Percentiles rank a stretch among this genome's conserved stretches.
These are phyloP conservation scores for Propithecus perrieri DNA, from an alignment of 2,797 vertebrate genomes.

Conservation along the genomic window DNA sequence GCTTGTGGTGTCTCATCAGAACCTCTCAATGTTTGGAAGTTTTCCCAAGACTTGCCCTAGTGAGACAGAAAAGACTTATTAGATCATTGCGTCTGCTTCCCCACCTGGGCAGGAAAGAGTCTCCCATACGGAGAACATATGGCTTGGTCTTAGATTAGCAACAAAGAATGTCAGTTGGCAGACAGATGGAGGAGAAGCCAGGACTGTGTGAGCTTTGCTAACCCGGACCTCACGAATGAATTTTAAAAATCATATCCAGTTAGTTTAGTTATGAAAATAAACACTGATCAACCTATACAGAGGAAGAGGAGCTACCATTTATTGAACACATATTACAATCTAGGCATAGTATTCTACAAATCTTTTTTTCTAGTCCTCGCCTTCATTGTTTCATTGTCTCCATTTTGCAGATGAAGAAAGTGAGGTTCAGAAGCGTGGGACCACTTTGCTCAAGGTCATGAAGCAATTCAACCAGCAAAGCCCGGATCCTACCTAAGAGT, in stretches of 20 bases:
- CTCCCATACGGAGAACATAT: constrained; percentile 78
- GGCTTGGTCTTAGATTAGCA: constrained; percentile 76
- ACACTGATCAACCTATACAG: not conserved
- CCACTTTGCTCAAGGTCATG: not conserved
- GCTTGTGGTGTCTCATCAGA: constrained; percentile 73
- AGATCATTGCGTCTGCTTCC: constrained; percentile 74
- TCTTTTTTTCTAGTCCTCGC: not conserved
- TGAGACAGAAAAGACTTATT: constrained; percentile 77
- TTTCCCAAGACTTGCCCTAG: constrained; percentile 76
- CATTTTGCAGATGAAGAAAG: constrained; percentile 40
- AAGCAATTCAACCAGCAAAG: not conserved
- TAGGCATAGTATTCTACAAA: not conserved
- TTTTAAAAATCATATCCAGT: constrained; percentile 58
- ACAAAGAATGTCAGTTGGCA: constrained; percentile 80
- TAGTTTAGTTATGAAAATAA: constrained; percentile 65
- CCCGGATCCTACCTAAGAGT: not conserved
- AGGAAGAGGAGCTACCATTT: not conserved
- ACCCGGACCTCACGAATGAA: constrained; percentile 57
- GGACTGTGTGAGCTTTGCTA: constrained; percentile 40
- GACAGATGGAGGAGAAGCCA: constrained; percentile 75
- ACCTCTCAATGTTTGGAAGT: constrained; percentile 72
- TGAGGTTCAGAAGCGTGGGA: not conserved
- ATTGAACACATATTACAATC: not conserved
- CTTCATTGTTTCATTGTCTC: not conserved
- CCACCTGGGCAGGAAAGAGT: constrained; percentile 78